Conservation (phyloP, 2,797 vertebrate species). For the Yasuhikotakia modesta region DNA sequence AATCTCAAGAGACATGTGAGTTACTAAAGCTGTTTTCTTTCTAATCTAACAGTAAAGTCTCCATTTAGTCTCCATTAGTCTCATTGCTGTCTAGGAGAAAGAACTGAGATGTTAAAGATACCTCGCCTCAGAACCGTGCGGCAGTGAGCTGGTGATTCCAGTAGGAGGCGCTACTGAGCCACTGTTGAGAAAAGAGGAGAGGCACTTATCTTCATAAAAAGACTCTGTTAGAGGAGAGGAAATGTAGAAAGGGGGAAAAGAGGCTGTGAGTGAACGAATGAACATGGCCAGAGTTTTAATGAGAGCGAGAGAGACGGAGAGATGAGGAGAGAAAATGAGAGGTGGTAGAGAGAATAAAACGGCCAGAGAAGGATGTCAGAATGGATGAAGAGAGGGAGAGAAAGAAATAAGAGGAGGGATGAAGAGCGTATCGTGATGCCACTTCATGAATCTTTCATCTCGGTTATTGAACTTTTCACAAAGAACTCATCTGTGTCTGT, state of each 20-base stretch:
- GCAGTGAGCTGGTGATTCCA: slow-evolving; percentile 4
- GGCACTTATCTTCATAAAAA: slow-evolving; percentile 51
- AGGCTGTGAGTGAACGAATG: slow-evolving; percentile 20
- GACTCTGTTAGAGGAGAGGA: slow-evolving; percentile 47
- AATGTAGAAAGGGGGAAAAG: slow-evolving; percentile 39
- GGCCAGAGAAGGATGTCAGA: background rate
- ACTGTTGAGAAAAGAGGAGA: slow-evolving; percentile 15
- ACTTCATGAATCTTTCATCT: slow-evolving; percentile 56
- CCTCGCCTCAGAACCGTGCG: background rate
- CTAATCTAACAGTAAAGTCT: no score
- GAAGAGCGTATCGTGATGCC: slow-evolving; percentile 20
- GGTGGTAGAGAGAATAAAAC: slow-evolving; percentile 13
- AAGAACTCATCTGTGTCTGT: slow-evolving; percentile 27
- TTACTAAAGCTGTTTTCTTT: background rate
- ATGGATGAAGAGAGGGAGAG: background rate
- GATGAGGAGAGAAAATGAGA: slow-evolving; percentile 8
- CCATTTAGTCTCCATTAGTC: background rate
- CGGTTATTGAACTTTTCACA: slow-evolving; percentile 53
- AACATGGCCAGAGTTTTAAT: slow-evolving; percentile 51
- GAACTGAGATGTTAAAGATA: background rate
- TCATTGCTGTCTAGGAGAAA: background rate
- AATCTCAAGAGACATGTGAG: background rate
- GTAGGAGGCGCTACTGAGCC: slow-evolving; percentile 41
- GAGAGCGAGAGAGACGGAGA: slow-evolving; percentile 27
- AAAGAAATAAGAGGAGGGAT: slow-evolving; percentile 21